Evolutionary conservation across 2,113 vertebrate genomes (phyloP).

Genomic region (Herpetotheres cachinnans): DNA sequence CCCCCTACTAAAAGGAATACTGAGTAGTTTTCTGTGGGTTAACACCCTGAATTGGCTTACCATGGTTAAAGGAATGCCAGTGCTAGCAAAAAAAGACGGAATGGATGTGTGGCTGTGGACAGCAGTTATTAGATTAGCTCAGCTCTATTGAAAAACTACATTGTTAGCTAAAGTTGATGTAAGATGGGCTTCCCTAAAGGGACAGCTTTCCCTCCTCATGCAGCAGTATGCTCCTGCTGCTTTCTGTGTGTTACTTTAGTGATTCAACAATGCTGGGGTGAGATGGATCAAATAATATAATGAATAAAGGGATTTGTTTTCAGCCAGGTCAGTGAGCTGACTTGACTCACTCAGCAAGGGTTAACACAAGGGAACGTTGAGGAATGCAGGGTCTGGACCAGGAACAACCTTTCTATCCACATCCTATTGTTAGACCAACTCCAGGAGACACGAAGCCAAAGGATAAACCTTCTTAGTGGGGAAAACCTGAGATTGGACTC

Average conservation of each 20-base stretch:
- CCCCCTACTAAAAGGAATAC: not conserved
- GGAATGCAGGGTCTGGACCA: not conserved
- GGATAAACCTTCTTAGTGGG: not conserved
- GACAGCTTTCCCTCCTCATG: not conserved
- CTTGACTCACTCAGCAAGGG: not conserved
- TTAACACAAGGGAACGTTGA: not conserved
- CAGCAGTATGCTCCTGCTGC: not conserved
- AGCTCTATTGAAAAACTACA: not conserved
- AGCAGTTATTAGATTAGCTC: not conserved
- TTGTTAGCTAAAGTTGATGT: not conserved
- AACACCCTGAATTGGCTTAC: not conserved
- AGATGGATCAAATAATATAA: not conserved
- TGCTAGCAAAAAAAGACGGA: not conserved
- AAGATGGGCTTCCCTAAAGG: not conserved
- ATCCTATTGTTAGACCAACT: not conserved
- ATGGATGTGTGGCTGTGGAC: not conserved
- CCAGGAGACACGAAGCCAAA: not conserved
- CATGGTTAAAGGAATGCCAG: not conserved
- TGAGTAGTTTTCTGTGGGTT: not conserved
- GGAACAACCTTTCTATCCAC: not conserved
- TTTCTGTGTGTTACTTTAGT: not conserved
- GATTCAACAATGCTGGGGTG: not conserved
- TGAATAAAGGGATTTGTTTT: not conserved
- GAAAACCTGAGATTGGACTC: not conserved
- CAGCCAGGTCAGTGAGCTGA: not conserved